phyloP scores from a whole-genome alignment of 1,140 invertebrate genomes.

The Eumeta japonica region DNA sequence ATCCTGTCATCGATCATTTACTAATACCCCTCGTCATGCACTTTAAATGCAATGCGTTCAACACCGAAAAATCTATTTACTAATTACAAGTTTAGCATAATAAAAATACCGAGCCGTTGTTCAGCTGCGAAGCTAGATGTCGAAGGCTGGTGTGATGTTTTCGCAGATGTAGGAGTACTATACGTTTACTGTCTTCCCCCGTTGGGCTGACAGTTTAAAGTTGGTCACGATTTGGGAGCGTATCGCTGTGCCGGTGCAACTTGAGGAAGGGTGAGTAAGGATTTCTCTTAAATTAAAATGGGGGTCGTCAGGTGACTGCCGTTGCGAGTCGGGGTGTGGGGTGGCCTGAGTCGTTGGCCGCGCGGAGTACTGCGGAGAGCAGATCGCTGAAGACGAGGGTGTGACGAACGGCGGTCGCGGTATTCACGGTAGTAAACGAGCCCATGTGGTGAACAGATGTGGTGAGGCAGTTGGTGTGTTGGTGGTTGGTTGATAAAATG shows the following conservation, averaged over 20 bases:
- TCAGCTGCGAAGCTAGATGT: slow-evolving; percentile 37
- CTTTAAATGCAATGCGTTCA: too few relatives aligned
- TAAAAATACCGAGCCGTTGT: slow-evolving; percentile 52
- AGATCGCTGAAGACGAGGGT: slow-evolving; percentile 39
- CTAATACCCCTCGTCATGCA: too few relatives aligned
- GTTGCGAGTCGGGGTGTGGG: slow-evolving; percentile 36
- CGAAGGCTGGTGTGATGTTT: too few relatives aligned
- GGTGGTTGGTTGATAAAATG: slow-evolving; percentile 57
- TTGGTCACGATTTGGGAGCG: too few relatives aligned
- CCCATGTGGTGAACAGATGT: slow-evolving; percentile 53
- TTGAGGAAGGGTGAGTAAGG: too few relatives aligned
- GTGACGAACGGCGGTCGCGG: slow-evolving; percentile 43
- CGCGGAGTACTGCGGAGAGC: slow-evolving; percentile 44
- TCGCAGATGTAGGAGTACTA: too few relatives aligned
- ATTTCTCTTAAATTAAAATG: too few relatives aligned
- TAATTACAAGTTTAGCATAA: slow-evolving; percentile 53
- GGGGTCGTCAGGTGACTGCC: slow-evolving; percentile 35
- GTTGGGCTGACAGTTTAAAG: too few relatives aligned
- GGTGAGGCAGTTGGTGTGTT: slow-evolving; percentile 54
- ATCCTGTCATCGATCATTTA: too few relatives aligned
- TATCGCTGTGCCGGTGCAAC: too few relatives aligned
- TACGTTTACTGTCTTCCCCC: too few relatives aligned
- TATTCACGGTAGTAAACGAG: slow-evolving; percentile 47
- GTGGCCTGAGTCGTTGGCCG: slow-evolving; percentile 42
- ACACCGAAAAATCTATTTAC: too few relatives aligned